These are phyloP conservation scores for Nomada flava DNA, from an alignment of 2,888 invertebrate species.

Conservation along the genomic window DNA sequence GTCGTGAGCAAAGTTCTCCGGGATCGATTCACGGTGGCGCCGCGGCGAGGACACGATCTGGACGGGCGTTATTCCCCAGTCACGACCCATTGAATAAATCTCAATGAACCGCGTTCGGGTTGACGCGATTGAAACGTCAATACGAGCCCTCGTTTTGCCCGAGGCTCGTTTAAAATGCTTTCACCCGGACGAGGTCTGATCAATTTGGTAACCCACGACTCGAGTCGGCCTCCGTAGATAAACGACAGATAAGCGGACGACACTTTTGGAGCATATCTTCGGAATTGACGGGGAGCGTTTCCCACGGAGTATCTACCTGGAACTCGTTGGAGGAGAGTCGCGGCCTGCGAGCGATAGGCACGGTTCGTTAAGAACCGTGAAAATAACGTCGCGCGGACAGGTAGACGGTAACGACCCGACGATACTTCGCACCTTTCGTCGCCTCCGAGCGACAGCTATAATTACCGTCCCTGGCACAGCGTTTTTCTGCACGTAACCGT, in stretches of 20 bases:
- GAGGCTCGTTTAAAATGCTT: not conserved
- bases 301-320: not conserved
- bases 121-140: slow-evolving; percentile 20
- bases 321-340: not conserved
- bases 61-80: slow-evolving; percentile 26
- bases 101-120: slow-evolving; percentile 16
- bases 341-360: slow-evolving; percentile 36
- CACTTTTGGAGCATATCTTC: too few species aligned
- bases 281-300: not conserved
- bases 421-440: slow-evolving; percentile 68
- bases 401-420: slow-evolving; percentile 55
- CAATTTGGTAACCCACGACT: not conserved
- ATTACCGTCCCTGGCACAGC: slow-evolving; percentile 48
- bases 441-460: slow-evolving; percentile 48
- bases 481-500: slow-evolving; percentile 67
- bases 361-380: slow-evolving; percentile 30
- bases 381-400: slow-evolving; percentile 42
- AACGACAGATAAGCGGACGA: not conserved
- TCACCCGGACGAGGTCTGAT: slow-evolving; percentile 1
- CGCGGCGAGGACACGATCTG: slow-evolving; percentile 26
- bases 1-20: not conserved
- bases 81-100: slow-evolving; percentile 36
- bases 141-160: not conserved
- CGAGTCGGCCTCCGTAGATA: not conserved
- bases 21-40: not conserved